Evolutionary conservation across 2,888 invertebrate species (phyloP).

Genomic region (Perizoma flavofasciatum): DNA sequence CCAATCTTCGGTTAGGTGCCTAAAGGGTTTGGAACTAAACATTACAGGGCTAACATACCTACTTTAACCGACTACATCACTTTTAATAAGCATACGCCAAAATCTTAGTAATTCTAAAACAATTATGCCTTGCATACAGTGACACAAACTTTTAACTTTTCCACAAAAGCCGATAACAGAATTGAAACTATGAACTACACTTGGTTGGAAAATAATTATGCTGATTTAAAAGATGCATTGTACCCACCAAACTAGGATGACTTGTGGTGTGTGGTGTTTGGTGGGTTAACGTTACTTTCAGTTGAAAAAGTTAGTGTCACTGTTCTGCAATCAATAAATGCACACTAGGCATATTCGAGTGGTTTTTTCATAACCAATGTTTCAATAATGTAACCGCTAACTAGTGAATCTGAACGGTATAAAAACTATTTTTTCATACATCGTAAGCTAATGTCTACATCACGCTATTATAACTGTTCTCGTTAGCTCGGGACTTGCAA

Average conservation of each 20-base stretch:
- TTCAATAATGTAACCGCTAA: slow-evolving; percentile 61
- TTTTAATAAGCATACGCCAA: slow-evolving; percentile 54
- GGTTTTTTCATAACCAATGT: slow-evolving; percentile 47
- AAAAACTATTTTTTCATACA: slow-evolving; percentile 75
- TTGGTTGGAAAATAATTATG: too few relatives aligned
- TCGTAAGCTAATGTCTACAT: slow-evolving; percentile 68
- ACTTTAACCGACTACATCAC: slow-evolving; percentile 52
- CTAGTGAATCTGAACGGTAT: slow-evolving; percentile 75
- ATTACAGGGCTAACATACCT: slow-evolving; percentile 47
- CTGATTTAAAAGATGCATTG: too few relatives aligned
- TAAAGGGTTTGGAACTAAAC: slow-evolving; percentile 36
- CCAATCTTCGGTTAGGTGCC: slow-evolving; percentile 23
- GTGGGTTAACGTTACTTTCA: too few relatives aligned
- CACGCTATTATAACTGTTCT: slow-evolving; percentile 32
- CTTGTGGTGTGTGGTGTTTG: too few relatives aligned
- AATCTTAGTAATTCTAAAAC: slow-evolving; percentile 44
- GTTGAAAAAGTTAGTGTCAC: background rate
- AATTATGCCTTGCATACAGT: slow-evolving; percentile 28
- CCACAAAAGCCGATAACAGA: too few relatives aligned
- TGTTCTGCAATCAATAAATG: slow-evolving; percentile 4
- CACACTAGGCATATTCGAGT: slow-evolving; percentile 7
- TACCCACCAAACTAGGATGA: too few relatives aligned
- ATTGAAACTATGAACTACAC: too few relatives aligned
- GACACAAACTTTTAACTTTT: slow-evolving; percentile 5
- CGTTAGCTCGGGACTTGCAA: slow-evolving; percentile 9